phyloP scores from a whole-genome alignment of 2,888 invertebrate genomes.

The Macroteleia sp. region DNA sequence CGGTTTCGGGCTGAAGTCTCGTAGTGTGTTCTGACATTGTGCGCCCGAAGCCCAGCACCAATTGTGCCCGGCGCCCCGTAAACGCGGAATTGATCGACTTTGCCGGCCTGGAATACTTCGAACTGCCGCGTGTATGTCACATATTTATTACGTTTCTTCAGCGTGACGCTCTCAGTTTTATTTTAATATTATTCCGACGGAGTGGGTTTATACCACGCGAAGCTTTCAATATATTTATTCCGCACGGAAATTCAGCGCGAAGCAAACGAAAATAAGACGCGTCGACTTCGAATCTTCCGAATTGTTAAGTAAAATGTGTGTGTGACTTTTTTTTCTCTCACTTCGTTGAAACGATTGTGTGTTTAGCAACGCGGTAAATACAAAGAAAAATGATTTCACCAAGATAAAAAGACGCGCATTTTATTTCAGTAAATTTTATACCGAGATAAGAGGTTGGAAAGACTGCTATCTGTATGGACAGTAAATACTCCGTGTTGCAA shows the following conservation, averaged over 20 bases:
- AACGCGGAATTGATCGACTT: conserved; percentile 58
- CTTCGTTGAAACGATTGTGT: conserved; percentile 15
- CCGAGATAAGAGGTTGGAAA: conserved; percentile 30
- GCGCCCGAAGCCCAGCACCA: conserved; percentile 37
- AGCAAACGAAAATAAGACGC: no score
- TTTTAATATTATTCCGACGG: no score
- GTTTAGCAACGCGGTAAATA: conserved; percentile 16
- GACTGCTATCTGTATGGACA: conserved; percentile 22
- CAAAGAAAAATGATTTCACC: conserved; percentile 9
- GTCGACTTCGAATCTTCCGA: no score
- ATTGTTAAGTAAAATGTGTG: conserved; percentile 1
- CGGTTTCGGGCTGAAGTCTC: conserved; percentile 59
- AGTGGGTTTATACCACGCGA: no score
- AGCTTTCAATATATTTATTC: no score
- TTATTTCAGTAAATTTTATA: conserved; percentile 37
- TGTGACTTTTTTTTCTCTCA: no score
- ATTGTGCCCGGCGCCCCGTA: conserved; percentile 50
- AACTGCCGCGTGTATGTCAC: no score
- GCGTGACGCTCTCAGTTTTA: no score
- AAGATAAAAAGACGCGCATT: conserved; percentile 7
- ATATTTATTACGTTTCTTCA: no score
- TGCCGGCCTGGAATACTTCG: conserved; percentile 3
- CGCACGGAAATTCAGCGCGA: no score
- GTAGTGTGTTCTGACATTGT: conserved; percentile 54
- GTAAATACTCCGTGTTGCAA: conserved; percentile 30